Conservation (phyloP, 1,140 invertebrate species). For the Chrysomallon squamiferum region DNA sequence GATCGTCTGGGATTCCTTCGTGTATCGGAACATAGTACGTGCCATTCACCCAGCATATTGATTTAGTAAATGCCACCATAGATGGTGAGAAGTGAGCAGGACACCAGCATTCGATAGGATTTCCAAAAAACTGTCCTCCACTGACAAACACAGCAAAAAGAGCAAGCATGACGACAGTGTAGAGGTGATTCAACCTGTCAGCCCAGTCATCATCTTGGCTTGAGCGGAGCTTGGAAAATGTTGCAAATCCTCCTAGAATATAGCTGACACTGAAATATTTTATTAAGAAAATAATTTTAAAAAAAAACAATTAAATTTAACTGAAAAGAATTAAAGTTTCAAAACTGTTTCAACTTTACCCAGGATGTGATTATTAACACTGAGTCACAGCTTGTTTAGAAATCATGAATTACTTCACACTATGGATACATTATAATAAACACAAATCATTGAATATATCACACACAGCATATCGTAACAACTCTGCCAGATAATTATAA, state of each 20-base stretch:
- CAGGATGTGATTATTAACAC: too few relatives aligned
- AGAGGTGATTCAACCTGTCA: conserved; percentile 41
- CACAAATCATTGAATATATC: too few relatives aligned
- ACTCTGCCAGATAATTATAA: too few relatives aligned
- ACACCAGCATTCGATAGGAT: conserved; percentile 53
- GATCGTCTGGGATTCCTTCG: conserved; percentile 37
- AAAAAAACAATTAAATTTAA: too few relatives aligned
- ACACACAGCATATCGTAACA: too few relatives aligned
- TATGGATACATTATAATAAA: too few relatives aligned
- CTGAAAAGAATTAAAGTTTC: too few relatives aligned
- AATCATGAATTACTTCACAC: too few relatives aligned
- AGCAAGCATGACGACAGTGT: conserved; percentile 39
- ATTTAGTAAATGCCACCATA: conserved; percentile 72
- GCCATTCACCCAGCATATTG: conserved; percentile 95
- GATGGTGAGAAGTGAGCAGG: conserved; percentile 49
- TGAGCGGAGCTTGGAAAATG: conserved; percentile 30
- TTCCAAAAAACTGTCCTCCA: conserved; percentile 79
- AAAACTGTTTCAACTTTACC: too few relatives aligned
- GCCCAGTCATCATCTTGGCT: conserved; percentile 50
- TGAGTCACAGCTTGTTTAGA: too few relatives aligned
- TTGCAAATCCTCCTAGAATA: conserved; percentile 28
- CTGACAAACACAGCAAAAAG: conserved; percentile 39
- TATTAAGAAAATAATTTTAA: too few relatives aligned
- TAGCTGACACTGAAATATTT: conserved; percentile 22
- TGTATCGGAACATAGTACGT: conserved; percentile 72